Percentiles rank a stretch among this genome's conserved stretches.
Conservation (phyloP, 1,140 invertebrate species). For the Ceratitis capitata region DNA sequence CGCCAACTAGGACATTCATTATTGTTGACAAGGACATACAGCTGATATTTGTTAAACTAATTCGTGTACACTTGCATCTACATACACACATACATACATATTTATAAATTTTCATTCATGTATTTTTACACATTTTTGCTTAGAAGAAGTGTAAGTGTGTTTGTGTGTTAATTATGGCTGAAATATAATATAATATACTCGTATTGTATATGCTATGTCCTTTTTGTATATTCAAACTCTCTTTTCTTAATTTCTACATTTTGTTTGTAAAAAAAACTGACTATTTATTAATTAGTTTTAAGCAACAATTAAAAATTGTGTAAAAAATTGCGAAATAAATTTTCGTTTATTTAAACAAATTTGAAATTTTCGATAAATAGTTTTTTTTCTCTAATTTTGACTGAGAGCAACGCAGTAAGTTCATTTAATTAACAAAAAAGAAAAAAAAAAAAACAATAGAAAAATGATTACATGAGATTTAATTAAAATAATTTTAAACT, state of each 20-base stretch:
- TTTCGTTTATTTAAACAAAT: not conserved
- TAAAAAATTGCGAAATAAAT: conserved; percentile 2
- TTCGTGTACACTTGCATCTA: not conserved
- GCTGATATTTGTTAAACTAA: conserved; percentile 1
- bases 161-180: not conserved
- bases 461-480: too few species aligned
- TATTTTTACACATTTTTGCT: too few species aligned
- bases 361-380: not conserved
- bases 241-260: not conserved
- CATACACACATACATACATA: not conserved
- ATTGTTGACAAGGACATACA: conserved; percentile 8
- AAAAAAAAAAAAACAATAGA: not conserved
- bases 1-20: not conserved
- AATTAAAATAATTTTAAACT: too few species aligned
- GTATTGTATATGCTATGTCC: too few species aligned
- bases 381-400: not conserved
- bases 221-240: not conserved
- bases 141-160: too few species aligned
- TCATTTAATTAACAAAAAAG: not conserved
- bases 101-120: too few species aligned
- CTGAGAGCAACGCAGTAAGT: not conserved
- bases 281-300: conserved; percentile 23
- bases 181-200: not conserved
- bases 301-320: conserved; percentile 14
- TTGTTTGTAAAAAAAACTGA: not conserved